Evolutionary conservation across 2,888 invertebrate genomes (phyloP).

Genomic region (Parascotia fuliginaria): DNA sequence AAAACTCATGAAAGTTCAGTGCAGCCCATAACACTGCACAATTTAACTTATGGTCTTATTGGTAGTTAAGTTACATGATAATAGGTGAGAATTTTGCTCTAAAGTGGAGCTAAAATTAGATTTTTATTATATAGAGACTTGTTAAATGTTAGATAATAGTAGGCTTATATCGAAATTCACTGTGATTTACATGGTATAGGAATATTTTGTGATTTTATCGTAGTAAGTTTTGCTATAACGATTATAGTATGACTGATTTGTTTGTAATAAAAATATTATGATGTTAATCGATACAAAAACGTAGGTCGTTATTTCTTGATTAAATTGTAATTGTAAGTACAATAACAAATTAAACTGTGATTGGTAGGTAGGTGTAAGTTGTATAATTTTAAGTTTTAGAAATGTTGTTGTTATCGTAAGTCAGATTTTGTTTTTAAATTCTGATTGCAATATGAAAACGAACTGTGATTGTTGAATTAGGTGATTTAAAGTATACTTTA

Average conservation of each 20-base stretch:
- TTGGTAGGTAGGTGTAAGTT: slow-evolving; percentile 22
- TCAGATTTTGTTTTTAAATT: slow-evolving; percentile 21
- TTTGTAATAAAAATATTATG: slow-evolving; percentile 20
- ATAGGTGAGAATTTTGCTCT: slow-evolving; percentile 19
- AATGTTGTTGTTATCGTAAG: slow-evolving; percentile 21
- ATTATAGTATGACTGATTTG: slow-evolving; percentile 20
- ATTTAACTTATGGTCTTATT: slow-evolving; percentile 20
- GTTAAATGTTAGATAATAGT: slow-evolving; percentile 19
- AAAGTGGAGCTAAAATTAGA: slow-evolving; percentile 17
- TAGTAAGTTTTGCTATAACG: slow-evolving; percentile 19
- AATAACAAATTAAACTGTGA: slow-evolving; percentile 21
- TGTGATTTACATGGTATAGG: slow-evolving; percentile 19
- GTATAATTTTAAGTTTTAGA: slow-evolving; percentile 22
- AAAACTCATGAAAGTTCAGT: slow-evolving; percentile 17
- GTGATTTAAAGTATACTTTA: slow-evolving; percentile 20
- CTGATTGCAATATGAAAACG: slow-evolving; percentile 21
- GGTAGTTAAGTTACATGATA: slow-evolving; percentile 18
- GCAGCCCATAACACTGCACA: slow-evolving; percentile 17
- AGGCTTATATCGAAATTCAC: slow-evolving; percentile 18
- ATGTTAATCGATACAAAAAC: slow-evolving; percentile 19
- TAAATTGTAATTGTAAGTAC: slow-evolving; percentile 19
- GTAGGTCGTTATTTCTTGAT: slow-evolving; percentile 20
- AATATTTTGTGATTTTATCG: slow-evolving; percentile 19
- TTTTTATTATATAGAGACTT: slow-evolving; percentile 19
- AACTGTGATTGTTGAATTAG: slow-evolving; percentile 21